Percentiles rank a stretch among this genome's conserved stretches.
phyloP scores from a whole-genome alignment of 2,888 invertebrate genomes.

The Rhagium mordax region DNA sequence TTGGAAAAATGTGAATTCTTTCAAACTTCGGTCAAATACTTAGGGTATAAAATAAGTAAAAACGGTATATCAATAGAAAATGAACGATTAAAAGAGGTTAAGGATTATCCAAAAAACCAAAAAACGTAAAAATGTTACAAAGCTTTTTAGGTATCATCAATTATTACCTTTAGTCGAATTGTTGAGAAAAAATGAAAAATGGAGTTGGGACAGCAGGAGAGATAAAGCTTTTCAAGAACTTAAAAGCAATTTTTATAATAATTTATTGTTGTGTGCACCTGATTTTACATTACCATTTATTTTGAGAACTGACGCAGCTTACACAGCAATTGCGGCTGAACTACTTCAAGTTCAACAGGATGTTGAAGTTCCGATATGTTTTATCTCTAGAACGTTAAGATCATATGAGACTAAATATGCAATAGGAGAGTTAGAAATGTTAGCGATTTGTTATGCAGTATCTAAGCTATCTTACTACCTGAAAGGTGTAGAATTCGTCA shows the following conservation, averaged over 20 bases:
- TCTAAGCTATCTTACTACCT: conserved; percentile 17
- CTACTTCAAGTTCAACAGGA: background rate
- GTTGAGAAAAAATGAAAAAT: conserved; percentile 29
- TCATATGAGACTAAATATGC: conserved; percentile 22
- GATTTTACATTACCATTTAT: conserved; percentile 20
- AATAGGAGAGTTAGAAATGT: conserved; percentile 21
- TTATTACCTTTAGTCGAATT: conserved; percentile 18
- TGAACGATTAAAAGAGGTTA: conserved; percentile 51
- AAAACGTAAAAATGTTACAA: conserved; percentile 53
- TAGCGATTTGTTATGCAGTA: conserved; percentile 12
- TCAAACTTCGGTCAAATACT: conserved; percentile 51
- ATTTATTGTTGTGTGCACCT: conserved; percentile 13
- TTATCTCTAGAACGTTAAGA: too few species aligned
- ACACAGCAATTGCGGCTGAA: background rate
- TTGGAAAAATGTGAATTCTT: conserved; percentile 58
- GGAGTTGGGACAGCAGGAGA: conserved; percentile 21
- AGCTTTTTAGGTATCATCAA: conserved; percentile 56
- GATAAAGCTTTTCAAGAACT: conserved; percentile 26
- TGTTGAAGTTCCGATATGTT: background rate
- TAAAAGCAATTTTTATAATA: conserved; percentile 16
- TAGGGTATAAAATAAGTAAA: conserved; percentile 52
- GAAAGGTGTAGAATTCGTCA: background rate
- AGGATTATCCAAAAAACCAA: conserved; percentile 52
- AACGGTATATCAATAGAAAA: conserved; percentile 53
- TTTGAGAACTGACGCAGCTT: conserved; percentile 21